These are phyloP conservation scores for Elmis aenea DNA, from an alignment of 2,888 invertebrate genomes.

Conservation along the genomic window DNA sequence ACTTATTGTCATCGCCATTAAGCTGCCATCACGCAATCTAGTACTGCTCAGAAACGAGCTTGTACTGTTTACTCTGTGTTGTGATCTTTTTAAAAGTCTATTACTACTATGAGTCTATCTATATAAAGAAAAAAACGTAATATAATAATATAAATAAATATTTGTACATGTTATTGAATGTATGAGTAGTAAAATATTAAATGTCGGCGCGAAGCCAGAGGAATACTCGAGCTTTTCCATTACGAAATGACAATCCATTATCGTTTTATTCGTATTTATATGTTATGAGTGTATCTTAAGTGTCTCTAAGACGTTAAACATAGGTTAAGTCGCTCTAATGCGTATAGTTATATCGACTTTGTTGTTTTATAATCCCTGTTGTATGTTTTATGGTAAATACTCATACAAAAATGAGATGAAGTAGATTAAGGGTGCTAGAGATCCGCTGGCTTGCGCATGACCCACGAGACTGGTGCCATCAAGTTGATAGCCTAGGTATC, in stretches of 20 bases:
- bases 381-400: slow-evolving; percentile 37
- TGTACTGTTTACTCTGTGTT: slow-evolving; percentile 48
- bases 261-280: slow-evolving; percentile 41
- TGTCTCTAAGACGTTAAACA: slow-evolving; percentile 40
- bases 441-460: slow-evolving; percentile 30
- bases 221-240: slow-evolving; percentile 34
- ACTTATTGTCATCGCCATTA: slow-evolving; percentile 18
- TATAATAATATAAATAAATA: slow-evolving; percentile 39
- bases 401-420: slow-evolving; percentile 20
- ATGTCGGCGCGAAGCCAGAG: slow-evolving; percentile 27
- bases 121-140: slow-evolving; percentile 40
- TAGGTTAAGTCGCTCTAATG: slow-evolving; percentile 38
- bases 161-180: slow-evolving; percentile 48
- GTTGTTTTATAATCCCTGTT: slow-evolving; percentile 35
- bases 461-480: slow-evolving; percentile 38
- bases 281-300: slow-evolving; percentile 40
- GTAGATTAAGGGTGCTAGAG: slow-evolving; percentile 27
- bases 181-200: slow-evolving; percentile 29
- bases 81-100: slow-evolving; percentile 51
- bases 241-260: slow-evolving; percentile 44
- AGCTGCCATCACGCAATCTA: slow-evolving; percentile 16
- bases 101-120: slow-evolving; percentile 50
- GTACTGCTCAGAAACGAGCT: slow-evolving; percentile 29
- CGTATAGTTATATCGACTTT: slow-evolving; percentile 31
- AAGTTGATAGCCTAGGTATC: slow-evolving; percentile 40